phyloP scores from a whole-genome alignment of 2,113 vertebrate species.

The Hucho hucho region DNA sequence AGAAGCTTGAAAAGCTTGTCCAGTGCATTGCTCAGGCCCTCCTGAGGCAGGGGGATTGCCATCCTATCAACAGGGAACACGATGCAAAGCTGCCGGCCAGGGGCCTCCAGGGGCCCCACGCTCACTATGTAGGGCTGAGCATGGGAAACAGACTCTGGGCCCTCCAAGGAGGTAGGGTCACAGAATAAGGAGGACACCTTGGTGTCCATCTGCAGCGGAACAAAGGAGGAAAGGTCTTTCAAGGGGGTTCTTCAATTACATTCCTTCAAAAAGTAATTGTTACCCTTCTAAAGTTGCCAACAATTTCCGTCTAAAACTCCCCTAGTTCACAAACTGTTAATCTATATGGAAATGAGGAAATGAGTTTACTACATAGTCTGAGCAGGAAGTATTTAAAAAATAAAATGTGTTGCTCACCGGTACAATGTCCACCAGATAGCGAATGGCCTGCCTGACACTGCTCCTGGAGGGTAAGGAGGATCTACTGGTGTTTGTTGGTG shows the following conservation, averaged over 20 bases:
- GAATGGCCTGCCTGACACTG: constrained; percentile 20
- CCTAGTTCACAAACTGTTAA: no score
- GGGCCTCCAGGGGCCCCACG: constrained; percentile 22
- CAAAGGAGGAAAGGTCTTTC: not conserved
- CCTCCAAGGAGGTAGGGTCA: not conserved
- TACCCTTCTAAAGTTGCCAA: no score
- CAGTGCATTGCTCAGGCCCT: constrained; percentile 14
- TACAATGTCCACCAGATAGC: constrained; percentile 25
- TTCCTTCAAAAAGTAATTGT: no score
- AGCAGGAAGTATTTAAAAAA: no score
- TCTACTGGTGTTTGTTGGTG: constrained; percentile 15
- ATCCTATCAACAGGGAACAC: constrained; percentile 19
- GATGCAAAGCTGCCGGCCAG: constrained; percentile 28
- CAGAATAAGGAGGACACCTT: constrained; percentile 25
- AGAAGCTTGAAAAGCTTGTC: constrained; percentile 40
- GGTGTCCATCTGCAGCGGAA: constrained; percentile 18
- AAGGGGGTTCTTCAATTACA: no score
- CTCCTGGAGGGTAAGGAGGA: constrained; percentile 10
- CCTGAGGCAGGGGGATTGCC: constrained; percentile 14
- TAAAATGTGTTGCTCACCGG: constrained; percentile 9
- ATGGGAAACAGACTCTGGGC: not conserved
- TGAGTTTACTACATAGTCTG: no score
- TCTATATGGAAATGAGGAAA: not conserved
- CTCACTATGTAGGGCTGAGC: constrained; percentile 23
- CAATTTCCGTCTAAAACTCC: no score